Evolutionary conservation across 2,797 vertebrate species (phyloP).

Genomic region (Rhinatrema bivittatum): DNA sequence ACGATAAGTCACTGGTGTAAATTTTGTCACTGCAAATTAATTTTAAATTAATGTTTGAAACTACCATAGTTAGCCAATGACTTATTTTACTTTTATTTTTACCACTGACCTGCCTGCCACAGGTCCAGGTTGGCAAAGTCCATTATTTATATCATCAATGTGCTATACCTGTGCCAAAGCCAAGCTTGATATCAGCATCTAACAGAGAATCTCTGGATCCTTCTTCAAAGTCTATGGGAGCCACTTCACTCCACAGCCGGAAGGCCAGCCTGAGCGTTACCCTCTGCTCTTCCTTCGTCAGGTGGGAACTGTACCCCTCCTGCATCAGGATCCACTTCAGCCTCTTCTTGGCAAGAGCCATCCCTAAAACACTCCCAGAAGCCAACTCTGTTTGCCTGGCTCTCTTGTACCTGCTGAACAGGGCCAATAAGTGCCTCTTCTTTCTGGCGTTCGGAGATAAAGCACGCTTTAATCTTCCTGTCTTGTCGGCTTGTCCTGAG

Average conservation of each 20-base stretch:
- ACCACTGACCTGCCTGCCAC: too few species aligned
- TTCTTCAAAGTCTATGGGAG: constrained; percentile 9
- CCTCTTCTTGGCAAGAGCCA: constrained; percentile 21
- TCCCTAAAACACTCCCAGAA: constrained; percentile 15
- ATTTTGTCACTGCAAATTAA: too few species aligned
- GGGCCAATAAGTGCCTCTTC: too few species aligned
- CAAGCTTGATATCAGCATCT: constrained; percentile 2
- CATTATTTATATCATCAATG: neutral
- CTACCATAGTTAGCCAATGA: too few species aligned
- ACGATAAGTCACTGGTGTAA: too few species aligned
- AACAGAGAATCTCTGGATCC: neutral
- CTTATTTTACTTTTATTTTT: too few species aligned
- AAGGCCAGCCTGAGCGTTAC: constrained; percentile 16
- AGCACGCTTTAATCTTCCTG: too few species aligned
- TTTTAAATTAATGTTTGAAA: neutral
- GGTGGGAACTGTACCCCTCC: constrained; percentile 22
- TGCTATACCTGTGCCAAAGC: constrained; percentile 2
- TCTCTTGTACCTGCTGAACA: too few species aligned
- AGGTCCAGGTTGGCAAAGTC: neutral
- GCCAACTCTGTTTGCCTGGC: neutral
- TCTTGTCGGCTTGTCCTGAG: too few species aligned
- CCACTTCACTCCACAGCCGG: constrained; percentile 20
- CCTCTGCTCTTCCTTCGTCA: constrained; percentile 25
- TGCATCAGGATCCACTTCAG: constrained; percentile 4
- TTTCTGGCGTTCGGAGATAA: too few species aligned